Conservation (phyloP, 2,113 vertebrate species). For the Sardina pilchardus region DNA sequence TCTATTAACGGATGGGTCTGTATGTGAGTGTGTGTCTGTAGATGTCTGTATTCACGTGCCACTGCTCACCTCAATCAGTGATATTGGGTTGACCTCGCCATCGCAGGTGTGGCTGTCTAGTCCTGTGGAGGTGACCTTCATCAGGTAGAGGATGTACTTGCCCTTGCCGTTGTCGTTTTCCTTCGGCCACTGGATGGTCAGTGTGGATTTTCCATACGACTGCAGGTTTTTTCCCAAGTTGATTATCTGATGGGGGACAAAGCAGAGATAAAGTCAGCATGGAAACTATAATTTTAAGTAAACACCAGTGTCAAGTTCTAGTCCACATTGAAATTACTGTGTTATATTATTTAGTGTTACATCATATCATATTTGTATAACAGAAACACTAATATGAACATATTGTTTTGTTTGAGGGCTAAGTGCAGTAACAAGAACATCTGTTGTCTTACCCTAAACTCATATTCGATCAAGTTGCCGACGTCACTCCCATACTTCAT, state of each 20-base stretch:
- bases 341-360: too few relatives aligned
- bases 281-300: too few relatives aligned
- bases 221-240: slow-evolving; percentile 87
- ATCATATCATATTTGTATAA: too few relatives aligned
- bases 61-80: slow-evolving; percentile 47
- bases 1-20: too few relatives aligned
- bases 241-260: slow-evolving; percentile 74
- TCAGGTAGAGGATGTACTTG: slow-evolving; percentile 89
- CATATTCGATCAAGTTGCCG: slow-evolving; percentile 86
- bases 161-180: slow-evolving; percentile 72
- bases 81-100: slow-evolving; percentile 71
- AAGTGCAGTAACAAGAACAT: slow-evolving; percentile 56
- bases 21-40: neutral
- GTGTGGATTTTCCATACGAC: slow-evolving; percentile 76
- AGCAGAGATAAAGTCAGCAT: slow-evolving; percentile 2
- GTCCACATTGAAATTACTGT: too few relatives aligned
- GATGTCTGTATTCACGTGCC: neutral
- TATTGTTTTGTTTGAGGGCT: too few relatives aligned
- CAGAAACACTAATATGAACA: too few relatives aligned
- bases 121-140: slow-evolving; percentile 80
- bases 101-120: slow-evolving; percentile 74
- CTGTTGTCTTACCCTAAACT: slow-evolving; percentile 79
- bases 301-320: too few relatives aligned
- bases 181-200: slow-evolving; percentile 89
- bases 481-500: slow-evolving; percentile 82